Evolutionary conservation across 2,113 vertebrate genomes (phyloP).

Genomic region (Microtus montanus): DNA sequence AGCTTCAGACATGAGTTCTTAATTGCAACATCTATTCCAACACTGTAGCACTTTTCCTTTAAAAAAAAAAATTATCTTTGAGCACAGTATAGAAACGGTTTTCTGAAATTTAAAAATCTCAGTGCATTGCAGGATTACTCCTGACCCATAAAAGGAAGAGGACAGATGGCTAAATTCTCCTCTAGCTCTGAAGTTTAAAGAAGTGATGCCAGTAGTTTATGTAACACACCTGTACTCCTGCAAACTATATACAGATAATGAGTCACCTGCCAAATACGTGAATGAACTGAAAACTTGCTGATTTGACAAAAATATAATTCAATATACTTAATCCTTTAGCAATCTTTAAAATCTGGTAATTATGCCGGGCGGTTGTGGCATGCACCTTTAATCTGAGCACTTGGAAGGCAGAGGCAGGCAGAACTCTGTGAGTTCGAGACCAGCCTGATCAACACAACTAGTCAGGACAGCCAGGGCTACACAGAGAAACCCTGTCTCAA

Average conservation of each 20-base stretch:
- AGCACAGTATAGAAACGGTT: not conserved
- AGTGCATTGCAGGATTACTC: not conserved
- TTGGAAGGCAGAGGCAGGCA: too few relatives aligned
- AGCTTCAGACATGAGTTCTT: not conserved
- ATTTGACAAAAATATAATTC: constrained; percentile 47
- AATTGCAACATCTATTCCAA: constrained; percentile 2
- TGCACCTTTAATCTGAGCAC: too few relatives aligned
- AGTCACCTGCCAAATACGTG: not conserved
- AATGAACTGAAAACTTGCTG: not conserved
- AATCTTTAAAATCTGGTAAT: constrained; percentile 28
- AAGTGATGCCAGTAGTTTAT: not conserved
- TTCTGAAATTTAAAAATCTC: constrained; percentile 25
- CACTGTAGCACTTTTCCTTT: not conserved
- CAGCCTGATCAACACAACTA: too few relatives aligned
- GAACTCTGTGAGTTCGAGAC: too few relatives aligned
- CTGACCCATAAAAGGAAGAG: constrained; percentile 5
- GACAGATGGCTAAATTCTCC: not conserved
- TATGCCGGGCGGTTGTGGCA: not conserved
- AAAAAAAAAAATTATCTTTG: not conserved
- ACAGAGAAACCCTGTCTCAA: too few relatives aligned
- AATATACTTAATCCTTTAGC: not conserved
- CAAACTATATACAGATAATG: not conserved
- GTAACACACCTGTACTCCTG: not conserved
- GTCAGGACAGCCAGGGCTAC: too few relatives aligned
- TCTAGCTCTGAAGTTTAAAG: constrained; percentile 7